A percentile compares a stretch with the other conserved stretches of the same genome.
Conservation (phyloP, 2,113 vertebrate genomes). For the Burhinus bistriatus region DNA sequence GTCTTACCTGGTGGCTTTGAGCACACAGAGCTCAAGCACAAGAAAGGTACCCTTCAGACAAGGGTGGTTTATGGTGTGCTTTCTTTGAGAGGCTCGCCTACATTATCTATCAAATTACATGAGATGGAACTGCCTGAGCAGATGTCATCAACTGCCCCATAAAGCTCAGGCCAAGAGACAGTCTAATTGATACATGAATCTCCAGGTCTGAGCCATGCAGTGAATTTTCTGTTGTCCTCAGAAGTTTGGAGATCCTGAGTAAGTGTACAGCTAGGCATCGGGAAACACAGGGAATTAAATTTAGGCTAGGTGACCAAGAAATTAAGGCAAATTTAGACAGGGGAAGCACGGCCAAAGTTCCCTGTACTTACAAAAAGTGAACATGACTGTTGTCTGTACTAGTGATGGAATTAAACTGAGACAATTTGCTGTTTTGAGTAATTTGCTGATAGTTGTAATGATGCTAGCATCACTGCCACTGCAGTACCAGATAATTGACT, state of each 20-base stretch:
- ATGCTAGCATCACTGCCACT: neutral
- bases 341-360: neutral
- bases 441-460: neutral
- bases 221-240: neutral
- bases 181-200: neutral
- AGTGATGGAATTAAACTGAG: neutral
- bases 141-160: neutral
- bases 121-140: neutral
- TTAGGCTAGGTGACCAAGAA: neutral
- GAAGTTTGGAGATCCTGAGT: neutral
- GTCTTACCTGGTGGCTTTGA: neutral
- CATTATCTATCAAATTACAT: neutral
- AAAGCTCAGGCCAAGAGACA: neutral
- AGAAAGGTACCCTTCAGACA: neutral
- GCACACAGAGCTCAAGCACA: neutral
- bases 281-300: neutral
- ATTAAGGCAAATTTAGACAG: neutral
- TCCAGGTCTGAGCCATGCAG: neutral
- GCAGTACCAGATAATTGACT: neutral
- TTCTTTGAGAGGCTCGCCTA: neutral
- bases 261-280: neutral
- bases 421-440: neutral
- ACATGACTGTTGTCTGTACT: neutral
- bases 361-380: neutral
- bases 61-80: fast-evolving